phyloP scores from a whole-genome alignment of 2,888 invertebrate genomes.

The Oscheius myriophilus region DNA sequence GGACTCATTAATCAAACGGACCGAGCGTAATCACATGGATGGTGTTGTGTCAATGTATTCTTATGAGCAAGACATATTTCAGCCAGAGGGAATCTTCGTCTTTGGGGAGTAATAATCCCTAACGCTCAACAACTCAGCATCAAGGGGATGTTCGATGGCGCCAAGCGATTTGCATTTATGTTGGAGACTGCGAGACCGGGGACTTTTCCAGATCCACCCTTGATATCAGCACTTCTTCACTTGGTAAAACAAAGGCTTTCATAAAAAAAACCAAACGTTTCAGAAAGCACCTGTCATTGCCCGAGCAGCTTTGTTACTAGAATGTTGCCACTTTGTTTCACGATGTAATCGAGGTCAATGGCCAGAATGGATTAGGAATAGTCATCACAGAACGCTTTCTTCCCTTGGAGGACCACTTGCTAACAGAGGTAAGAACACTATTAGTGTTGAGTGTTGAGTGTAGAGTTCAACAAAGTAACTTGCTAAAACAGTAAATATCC shows the following conservation, averaged over 20 bases:
- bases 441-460: too few relatives aligned
- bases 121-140: conserved; percentile 43
- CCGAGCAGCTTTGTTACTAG: conserved; percentile 88
- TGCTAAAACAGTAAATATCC: too few relatives aligned
- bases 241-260: conserved; percentile 77
- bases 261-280: conserved; percentile 72
- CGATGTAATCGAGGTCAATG: conserved; percentile 97
- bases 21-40: conserved; percentile 2
- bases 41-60: not conserved
- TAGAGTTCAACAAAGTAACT: too few relatives aligned
- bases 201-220: conserved; percentile 91
- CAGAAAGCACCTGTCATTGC: conserved; percentile 93
- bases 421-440: conserved; percentile 71
- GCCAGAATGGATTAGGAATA: conserved; percentile 82
- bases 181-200: conserved; percentile 95
- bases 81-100: conserved; percentile 52
- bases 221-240: conserved; percentile 91
- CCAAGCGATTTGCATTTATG: conserved; percentile 89
- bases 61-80: conserved; percentile 22
- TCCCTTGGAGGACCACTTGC: conserved; percentile 68
- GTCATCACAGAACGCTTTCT: conserved; percentile 46
- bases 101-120: conserved; percentile 53
- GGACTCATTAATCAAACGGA: conserved; percentile 18
- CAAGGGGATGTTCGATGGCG: conserved; percentile 79
- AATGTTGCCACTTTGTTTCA: conserved; percentile 95